Percentiles rank a stretch among this genome's conserved stretches.
These are phyloP conservation scores for Cantharis lateralis DNA, from an alignment of 2,888 invertebrate species.

Conservation along the genomic window DNA sequence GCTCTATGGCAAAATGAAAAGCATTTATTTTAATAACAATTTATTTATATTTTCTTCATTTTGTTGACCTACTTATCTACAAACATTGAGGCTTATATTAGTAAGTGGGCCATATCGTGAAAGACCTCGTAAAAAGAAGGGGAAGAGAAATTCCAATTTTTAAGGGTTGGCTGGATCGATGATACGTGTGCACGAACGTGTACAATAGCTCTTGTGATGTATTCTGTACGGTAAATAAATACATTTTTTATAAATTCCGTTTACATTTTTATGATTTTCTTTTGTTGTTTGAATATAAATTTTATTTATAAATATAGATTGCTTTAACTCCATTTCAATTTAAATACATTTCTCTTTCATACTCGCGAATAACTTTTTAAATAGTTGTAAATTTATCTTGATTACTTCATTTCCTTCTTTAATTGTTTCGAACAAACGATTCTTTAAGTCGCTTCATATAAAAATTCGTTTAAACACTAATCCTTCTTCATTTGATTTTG, in stretches of 20 bases:
- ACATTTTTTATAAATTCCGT: neutral
- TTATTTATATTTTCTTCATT: conserved; percentile 11
- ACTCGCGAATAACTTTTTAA: neutral
- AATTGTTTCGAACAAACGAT: neutral
- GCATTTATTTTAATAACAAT: conserved; percentile 6
- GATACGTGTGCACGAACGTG: neutral
- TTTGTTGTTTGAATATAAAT: neutral
- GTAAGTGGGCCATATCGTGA: conserved; percentile 14
- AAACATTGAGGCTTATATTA: conserved; percentile 11
- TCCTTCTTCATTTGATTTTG: neutral
- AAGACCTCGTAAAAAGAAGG: conserved; percentile 10
- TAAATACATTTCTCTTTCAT: neutral
- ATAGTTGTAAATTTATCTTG: neutral
- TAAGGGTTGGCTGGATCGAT: conserved; percentile 6
- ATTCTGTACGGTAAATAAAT: conserved; percentile 1
- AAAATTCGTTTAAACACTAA: neutral
- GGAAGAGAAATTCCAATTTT: conserved; percentile 10
- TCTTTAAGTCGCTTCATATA: neutral
- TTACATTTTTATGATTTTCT: neutral
- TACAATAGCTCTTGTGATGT: neutral
- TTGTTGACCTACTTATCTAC: conserved; percentile 13
- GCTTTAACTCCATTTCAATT: neutral
- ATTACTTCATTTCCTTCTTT: neutral
- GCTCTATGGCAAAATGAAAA: neutral
- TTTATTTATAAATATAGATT: neutral